Evolutionary conservation across 1,140 invertebrate species (phyloP), one percentile per base, ranked within the genome.

Genomic region (Paraescarpia echinospica): DNA sequence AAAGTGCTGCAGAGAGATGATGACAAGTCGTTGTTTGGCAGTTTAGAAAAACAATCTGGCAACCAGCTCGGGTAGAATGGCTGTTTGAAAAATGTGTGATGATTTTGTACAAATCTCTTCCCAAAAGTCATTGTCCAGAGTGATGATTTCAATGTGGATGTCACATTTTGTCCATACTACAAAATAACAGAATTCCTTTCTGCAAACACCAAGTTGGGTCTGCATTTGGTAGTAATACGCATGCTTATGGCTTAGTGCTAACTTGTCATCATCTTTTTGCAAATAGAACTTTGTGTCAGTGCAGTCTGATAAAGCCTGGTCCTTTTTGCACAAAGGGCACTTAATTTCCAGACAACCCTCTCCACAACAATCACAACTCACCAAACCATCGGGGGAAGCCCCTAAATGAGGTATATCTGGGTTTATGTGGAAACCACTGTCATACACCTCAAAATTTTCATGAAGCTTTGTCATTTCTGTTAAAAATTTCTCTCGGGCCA

Each of bases 351-450:
- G 18, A 33, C 34, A 91, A 91, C 91, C 91, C 91, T 48, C 91
- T 41, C 91, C 33, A 91, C 91, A 91, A 33, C 91, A 91, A 59
- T 91, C 48, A 59, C 91, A 91, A 33, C 48, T 35, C 34, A 48
- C 91, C 18, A 35, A 59, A 14, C 91, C 91, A 91, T 91, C 91
- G 22, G 91, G 91, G 48, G 35, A 41, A 59, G 91, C 91, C 1
- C 91, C 34, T 59, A 91, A 90, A 89, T 91, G 93, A 33, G 94
- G 94, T n/a, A 89, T 89, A 2, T 93, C 90, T 35, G 91, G 35
- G 59, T 93, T 93, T n/a, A 94, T 92, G 34, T 89, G 22, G 18
- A 94, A 93, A 0, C 94, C 94, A 93, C 92, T 33, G 6, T 94
- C 93, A 51, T 33, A 41, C 4, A 94, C 35, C 35, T 31, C 31